A percentile compares a stretch with the other conserved stretches of the same genome.
These are phyloP conservation scores for Mythimna impura DNA, from an alignment of 2,888 invertebrate genomes.

Conservation along the genomic window DNA sequence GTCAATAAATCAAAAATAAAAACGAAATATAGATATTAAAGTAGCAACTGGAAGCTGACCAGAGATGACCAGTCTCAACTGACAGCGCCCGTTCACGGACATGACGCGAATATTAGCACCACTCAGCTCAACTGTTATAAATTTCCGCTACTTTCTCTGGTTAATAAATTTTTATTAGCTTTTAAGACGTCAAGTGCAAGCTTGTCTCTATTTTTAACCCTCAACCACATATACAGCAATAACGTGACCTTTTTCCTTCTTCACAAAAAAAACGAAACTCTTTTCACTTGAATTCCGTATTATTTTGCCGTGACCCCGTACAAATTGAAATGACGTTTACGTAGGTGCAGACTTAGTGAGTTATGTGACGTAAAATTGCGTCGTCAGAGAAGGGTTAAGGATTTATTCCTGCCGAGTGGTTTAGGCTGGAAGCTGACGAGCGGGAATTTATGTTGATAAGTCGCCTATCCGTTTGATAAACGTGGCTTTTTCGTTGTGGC, in stretches of 20 bases:
- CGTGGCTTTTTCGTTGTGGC: not conserved
- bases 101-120: too few species aligned
- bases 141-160: not conserved
- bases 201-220: constrained; percentile 31
- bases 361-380: constrained; percentile 62
- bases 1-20: too few species aligned
- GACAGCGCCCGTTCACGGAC: too few species aligned
- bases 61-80: too few species aligned
- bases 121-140: too few species aligned
- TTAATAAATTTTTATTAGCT: not conserved
- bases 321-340: constrained; percentile 63
- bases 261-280: constrained; percentile 6
- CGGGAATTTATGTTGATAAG: constrained; percentile 55
- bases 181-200: not conserved
- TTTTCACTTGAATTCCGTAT: constrained; percentile 52
- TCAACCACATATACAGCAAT: constrained; percentile 15
- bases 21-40: too few species aligned
- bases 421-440: constrained; percentile 43
- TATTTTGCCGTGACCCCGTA: constrained; percentile 49
- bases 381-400: constrained; percentile 62
- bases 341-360: constrained; percentile 53
- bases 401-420: constrained; percentile 52
- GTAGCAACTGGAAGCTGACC: too few species aligned
- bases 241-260: constrained; percentile 33
- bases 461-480: constrained; percentile 21